These are phyloP conservation scores for Andrena haemorrhoa DNA, from an alignment of 2,888 invertebrate genomes.

Conservation along the genomic window DNA sequence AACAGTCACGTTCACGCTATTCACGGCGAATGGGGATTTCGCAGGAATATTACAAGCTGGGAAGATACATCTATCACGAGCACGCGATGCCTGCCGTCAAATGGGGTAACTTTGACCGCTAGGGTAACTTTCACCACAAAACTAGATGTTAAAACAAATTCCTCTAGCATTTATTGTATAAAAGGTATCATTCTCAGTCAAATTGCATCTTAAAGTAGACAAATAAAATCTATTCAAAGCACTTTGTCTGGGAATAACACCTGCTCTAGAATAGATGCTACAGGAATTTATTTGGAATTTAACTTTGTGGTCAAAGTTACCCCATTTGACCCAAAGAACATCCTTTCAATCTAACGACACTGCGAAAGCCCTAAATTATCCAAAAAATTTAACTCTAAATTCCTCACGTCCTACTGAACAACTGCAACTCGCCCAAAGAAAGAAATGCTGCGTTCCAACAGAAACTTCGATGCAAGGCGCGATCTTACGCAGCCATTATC, in stretches of 20 bases:
- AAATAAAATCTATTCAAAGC: no score
- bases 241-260: no score
- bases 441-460: neutral
- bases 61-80: constrained; percentile 7
- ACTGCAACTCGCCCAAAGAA: no score
- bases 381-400: neutral
- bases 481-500: neutral
- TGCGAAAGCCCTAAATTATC: neutral
- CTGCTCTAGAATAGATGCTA: no score
- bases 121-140: no score
- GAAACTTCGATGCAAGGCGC: neutral
- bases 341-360: neutral
- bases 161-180: neutral
- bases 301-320: no score
- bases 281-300: no score
- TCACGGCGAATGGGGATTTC: constrained; percentile 10
- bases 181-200: no score
- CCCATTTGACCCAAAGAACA: neutral
- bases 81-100: neutral
- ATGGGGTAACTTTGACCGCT: no score
- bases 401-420: no score
- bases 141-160: neutral
- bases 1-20: constrained; percentile 39
- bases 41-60: constrained; percentile 34
- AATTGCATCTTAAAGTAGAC: no score